phyloP scores from a whole-genome alignment of 1,140 invertebrate species.

The Lasioglossum baleicum region DNA sequence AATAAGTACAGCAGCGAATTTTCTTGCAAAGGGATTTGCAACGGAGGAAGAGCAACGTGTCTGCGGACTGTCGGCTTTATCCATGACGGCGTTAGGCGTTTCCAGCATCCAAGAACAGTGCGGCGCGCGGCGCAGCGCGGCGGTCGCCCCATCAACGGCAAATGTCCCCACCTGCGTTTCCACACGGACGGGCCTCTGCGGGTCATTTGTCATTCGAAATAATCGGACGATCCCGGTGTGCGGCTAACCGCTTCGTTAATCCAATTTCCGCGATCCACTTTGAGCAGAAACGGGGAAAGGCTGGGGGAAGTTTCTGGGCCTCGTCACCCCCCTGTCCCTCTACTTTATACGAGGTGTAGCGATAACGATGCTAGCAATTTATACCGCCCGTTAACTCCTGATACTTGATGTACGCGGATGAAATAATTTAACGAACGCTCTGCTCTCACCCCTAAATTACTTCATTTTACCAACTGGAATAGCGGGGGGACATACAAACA shows the following conservation, averaged over 20 bases:
- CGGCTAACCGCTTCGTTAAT: slow-evolving; percentile 67
- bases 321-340: neutral
- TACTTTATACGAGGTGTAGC: neutral
- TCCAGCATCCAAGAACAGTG: neutral
- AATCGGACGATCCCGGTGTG: slow-evolving; percentile 54
- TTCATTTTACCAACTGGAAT: no score
- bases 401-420: no score
- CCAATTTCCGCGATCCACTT: slow-evolving; percentile 57
- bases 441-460: no score
- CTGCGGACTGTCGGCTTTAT: neutral
- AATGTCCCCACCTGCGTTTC: slow-evolving; percentile 15
- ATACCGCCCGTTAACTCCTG: no score
- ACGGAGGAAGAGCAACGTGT: no score
- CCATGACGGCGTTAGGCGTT: neutral
- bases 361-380: no score
- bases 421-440: no score
- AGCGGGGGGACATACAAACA: no score
- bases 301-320: neutral
- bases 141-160: slow-evolving; percentile 9
- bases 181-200: slow-evolving; percentile 3
- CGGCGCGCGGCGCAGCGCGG: neutral
- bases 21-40: no score
- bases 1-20: no score
- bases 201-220: slow-evolving; percentile 67
- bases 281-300: neutral